These are phyloP conservation scores for Spilogale gracilis DNA, from an alignment of 2,113 vertebrate species.

Conservation along the genomic window DNA sequence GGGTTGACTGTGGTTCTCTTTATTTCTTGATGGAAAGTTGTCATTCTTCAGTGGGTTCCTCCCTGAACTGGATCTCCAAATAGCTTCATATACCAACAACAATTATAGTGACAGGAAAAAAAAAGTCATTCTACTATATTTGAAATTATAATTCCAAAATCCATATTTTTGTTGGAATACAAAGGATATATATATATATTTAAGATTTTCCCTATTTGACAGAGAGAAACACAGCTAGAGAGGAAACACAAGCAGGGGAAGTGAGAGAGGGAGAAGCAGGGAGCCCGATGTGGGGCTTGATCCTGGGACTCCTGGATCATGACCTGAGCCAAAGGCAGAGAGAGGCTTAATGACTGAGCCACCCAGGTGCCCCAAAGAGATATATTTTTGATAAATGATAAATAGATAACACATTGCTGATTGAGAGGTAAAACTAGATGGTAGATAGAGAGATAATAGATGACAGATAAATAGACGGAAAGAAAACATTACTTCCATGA, in stretches of 20 bases:
- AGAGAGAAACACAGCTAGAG: too few relatives aligned
- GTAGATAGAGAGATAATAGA: background rate
- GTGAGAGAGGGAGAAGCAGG: too few relatives aligned
- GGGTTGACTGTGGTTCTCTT: slow-evolving; percentile 38
- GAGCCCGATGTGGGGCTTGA: too few relatives aligned
- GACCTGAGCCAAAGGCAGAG: too few relatives aligned
- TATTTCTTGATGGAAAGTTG: slow-evolving; percentile 56
- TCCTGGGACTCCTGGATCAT: too few relatives aligned
- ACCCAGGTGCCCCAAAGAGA: background rate
- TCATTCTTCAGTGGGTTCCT: slow-evolving; percentile 24
- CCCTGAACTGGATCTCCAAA: slow-evolving; percentile 65
- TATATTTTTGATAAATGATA: background rate
- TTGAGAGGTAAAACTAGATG: background rate
- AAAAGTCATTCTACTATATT: slow-evolving; percentile 39
- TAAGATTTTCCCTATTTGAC: too few relatives aligned
- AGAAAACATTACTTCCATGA: slow-evolving; percentile 6
- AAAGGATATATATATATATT: background rate
- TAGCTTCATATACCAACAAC: slow-evolving; percentile 63
- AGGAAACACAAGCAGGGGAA: too few relatives aligned
- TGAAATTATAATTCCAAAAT: slow-evolving; percentile 37
- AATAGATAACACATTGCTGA: background rate
- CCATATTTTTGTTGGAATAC: background rate
- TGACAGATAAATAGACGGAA: background rate
- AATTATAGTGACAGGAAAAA: background rate
- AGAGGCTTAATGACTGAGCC: too few relatives aligned